Conservation (phyloP, 2,113 vertebrate genomes). For the Pollimyrus isidori region DNA sequence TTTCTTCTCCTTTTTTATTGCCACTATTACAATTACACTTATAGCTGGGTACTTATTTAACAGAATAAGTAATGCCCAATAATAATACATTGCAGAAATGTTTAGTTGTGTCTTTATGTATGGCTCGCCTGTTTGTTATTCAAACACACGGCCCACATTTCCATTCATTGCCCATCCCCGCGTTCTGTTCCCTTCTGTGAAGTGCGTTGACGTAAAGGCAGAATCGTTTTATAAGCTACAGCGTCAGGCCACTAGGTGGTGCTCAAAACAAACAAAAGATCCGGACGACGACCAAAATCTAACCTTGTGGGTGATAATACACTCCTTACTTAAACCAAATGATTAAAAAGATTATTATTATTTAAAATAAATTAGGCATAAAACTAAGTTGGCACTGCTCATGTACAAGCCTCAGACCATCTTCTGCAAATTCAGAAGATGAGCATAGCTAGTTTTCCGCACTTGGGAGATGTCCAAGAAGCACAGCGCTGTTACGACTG, state of each 20-base stretch:
- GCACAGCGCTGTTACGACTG: neutral
- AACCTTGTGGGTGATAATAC: neutral
- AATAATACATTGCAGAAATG: neutral
- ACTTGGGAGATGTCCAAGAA: neutral
- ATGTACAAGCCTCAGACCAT: neutral
- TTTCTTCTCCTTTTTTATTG: neutral
- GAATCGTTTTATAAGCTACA: neutral
- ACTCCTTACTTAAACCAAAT: neutral
- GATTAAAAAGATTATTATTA: neutral
- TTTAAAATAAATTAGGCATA: neutral
- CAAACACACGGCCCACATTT: neutral
- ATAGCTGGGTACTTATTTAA: neutral
- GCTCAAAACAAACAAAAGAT: neutral
- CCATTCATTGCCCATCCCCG: neutral
- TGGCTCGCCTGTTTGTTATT: neutral
- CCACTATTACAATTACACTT: neutral
- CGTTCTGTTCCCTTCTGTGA: neutral
- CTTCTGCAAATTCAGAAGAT: neutral
- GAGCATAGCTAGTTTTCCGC: neutral
- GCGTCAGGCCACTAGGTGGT: conserved; percentile 13
- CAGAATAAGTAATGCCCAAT: neutral
- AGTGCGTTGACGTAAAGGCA: neutral
- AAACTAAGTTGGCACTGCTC: neutral
- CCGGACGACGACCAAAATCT: neutral
- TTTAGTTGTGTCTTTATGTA: neutral